Conservation (phyloP, 2,113 vertebrate species). For the Zootoca vivipara region DNA sequence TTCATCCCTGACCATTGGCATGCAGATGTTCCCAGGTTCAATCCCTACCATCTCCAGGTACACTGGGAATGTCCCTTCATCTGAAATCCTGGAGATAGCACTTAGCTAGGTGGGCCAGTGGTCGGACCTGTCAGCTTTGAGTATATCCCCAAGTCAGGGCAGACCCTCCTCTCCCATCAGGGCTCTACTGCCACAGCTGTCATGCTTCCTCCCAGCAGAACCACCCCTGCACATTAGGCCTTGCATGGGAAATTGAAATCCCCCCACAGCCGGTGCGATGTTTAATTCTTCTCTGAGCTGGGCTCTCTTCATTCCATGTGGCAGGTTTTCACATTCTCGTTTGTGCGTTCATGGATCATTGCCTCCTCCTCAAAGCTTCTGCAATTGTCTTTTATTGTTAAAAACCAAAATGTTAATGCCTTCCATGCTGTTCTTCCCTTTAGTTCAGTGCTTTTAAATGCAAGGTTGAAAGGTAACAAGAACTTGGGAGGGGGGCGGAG, state of each 20-base stretch:
- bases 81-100: too few relatives aligned
- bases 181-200: neutral
- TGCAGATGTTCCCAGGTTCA: too few relatives aligned
- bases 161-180: neutral
- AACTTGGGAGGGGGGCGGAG: neutral
- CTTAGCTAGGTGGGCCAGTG: too few relatives aligned
- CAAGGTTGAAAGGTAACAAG: slow-evolving; percentile 57
- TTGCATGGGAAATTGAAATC: slow-evolving; percentile 50
- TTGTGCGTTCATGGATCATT: slow-evolving; percentile 57
- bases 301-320: slow-evolving; percentile 47
- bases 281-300: slow-evolving; percentile 50
- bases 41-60: too few relatives aligned
- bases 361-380: slow-evolving; percentile 48
- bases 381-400: slow-evolving; percentile 52
- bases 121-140: neutral
- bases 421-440: slow-evolving; percentile 56
- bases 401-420: slow-evolving; percentile 62
- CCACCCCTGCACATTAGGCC: neutral
- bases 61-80: too few relatives aligned
- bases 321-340: slow-evolving; percentile 58
- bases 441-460: slow-evolving; percentile 56
- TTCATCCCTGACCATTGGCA: too few relatives aligned
- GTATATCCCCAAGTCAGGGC: neutral
- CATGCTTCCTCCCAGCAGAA: neutral
- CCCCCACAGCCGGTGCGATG: slow-evolving; percentile 41